Conservation (phyloP, 2,888 invertebrate genomes). For the Antheraea yamamai region DNA sequence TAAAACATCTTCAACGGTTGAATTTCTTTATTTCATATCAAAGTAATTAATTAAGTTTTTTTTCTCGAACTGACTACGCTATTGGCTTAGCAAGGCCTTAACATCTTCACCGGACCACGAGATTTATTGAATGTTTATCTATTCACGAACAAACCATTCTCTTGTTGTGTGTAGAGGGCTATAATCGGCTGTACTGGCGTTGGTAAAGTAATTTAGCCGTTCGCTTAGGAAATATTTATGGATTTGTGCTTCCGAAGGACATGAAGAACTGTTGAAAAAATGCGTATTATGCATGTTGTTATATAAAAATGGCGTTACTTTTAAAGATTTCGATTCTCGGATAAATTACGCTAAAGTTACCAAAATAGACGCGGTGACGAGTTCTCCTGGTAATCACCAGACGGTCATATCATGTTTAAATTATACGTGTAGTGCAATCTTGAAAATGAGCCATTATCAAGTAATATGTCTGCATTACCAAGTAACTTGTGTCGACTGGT, state of each 20-base stretch:
- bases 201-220: neutral
- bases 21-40: neutral
- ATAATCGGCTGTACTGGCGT: neutral
- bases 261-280: neutral
- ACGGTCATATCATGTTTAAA: neutral
- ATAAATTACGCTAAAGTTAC: neutral
- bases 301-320: neutral
- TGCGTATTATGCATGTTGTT: neutral
- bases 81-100: too few species aligned
- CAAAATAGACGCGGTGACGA: neutral
- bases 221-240: neutral
- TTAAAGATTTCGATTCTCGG: neutral
- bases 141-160: too few species aligned
- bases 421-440: neutral
- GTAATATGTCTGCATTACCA: neutral
- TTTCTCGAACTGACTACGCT: too few species aligned
- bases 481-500: neutral
- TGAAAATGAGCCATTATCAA: neutral
- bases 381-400: neutral
- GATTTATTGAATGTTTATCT: neutral
- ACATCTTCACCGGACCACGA: too few species aligned
- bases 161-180: too few species aligned
- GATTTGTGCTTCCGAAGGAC: neutral
- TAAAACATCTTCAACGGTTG: neutral
- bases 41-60: too few species aligned